Evolutionary conservation across 2,888 invertebrate genomes (phyloP).

Genomic region (Eristalinus aeneus): DNA sequence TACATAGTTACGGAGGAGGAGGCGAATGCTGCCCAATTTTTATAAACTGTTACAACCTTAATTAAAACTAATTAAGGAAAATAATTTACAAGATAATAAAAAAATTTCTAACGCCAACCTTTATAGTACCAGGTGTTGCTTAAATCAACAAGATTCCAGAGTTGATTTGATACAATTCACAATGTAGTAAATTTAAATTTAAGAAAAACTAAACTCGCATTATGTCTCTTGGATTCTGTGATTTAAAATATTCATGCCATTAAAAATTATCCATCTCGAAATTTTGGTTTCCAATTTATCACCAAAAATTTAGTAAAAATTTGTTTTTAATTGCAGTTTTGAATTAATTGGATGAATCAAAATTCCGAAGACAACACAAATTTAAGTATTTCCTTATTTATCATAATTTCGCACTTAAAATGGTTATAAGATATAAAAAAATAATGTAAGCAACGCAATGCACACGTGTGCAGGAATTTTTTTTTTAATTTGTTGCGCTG

Average conservation of each 20-base stretch:
- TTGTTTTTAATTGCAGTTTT: not conserved
- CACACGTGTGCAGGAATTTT: not conserved
- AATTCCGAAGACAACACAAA: not conserved
- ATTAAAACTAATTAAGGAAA: too few species aligned
- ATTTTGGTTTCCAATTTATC: not conserved
- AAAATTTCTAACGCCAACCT: too few species aligned
- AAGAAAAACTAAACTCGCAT: not conserved
- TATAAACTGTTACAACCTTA: too few species aligned
- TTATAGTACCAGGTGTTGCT: too few species aligned
- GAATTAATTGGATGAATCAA: not conserved
- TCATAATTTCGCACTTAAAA: not conserved
- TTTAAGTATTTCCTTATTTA: not conserved
- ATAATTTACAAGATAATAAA: too few species aligned
- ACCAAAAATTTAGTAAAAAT: not conserved
- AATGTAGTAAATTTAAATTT: not conserved
- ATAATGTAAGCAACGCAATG: not conserved
- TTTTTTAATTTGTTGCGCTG: not conserved
- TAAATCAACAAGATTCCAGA: too few species aligned
- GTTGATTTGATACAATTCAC: too few species aligned
- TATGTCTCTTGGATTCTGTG: too few species aligned
- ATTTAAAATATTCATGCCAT: not conserved
- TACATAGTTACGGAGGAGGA: too few species aligned
- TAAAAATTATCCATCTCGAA: not conserved
- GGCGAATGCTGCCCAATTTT: too few species aligned
- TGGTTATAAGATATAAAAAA: not conserved